Conservation (phyloP, 2,888 invertebrate species). For the Archaeoteleia sp. region DNA sequence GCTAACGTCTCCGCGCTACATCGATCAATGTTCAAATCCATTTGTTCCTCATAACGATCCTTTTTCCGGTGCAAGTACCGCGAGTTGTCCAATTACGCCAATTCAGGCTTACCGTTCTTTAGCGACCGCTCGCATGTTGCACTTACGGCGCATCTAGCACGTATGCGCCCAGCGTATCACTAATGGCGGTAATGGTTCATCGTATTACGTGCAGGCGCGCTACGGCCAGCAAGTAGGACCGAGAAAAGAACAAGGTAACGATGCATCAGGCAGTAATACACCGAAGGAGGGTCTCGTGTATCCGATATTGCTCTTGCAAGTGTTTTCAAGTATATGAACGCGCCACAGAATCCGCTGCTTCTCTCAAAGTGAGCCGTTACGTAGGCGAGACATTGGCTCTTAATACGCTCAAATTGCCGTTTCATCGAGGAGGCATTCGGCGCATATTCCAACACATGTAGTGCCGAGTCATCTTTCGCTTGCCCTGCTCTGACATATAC, state of each 20-base stretch:
- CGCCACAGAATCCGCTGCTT: constrained; percentile 31
- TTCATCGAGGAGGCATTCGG: constrained; percentile 35
- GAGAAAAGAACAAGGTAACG: constrained; percentile 60
- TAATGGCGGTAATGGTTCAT: constrained; percentile 62
- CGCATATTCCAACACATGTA: too few relatives aligned
- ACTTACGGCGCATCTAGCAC: constrained; percentile 35
- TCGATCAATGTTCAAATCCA: constrained; percentile 17
- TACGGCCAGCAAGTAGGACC: constrained; percentile 54
- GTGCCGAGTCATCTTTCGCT: constrained; percentile 20
- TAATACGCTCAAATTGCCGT: constrained; percentile 61
- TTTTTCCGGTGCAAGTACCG: constrained; percentile 17
- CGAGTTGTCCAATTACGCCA: constrained; percentile 20
- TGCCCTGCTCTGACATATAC: too few relatives aligned
- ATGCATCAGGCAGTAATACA: constrained; percentile 58
- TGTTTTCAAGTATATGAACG: constrained; percentile 35
- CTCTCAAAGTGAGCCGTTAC: constrained; percentile 53
- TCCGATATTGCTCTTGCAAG: constrained; percentile 34
- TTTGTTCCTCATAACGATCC: constrained; percentile 13
- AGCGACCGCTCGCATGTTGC: constrained; percentile 30
- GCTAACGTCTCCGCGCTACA: background rate
- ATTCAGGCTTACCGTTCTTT: constrained; percentile 30
- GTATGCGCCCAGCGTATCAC: constrained; percentile 49
- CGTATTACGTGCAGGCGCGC: constrained; percentile 53
- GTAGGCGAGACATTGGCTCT: constrained; percentile 55
- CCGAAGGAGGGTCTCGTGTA: constrained; percentile 28